These are phyloP conservation scores for Syrmaticus mikado DNA, from an alignment of 2,113 vertebrate genomes.

Conservation along the genomic window DNA sequence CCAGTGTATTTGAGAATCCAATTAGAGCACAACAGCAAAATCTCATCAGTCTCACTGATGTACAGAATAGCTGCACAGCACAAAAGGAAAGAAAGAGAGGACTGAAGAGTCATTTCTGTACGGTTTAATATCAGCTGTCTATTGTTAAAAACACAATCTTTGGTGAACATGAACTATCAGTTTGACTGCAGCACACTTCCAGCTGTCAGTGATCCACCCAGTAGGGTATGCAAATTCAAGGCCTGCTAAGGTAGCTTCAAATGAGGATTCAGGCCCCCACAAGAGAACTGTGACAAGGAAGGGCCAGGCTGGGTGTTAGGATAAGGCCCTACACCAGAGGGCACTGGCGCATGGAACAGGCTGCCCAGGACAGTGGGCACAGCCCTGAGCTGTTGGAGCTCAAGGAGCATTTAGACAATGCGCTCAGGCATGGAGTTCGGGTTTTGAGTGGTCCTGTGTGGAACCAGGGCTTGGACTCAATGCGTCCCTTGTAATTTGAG, in stretches of 20 bases:
- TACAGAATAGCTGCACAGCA: not conserved
- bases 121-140: not conserved
- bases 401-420: not conserved
- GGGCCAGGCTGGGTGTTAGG: not conserved
- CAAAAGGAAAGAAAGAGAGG: not conserved
- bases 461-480: not conserved
- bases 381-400: not conserved
- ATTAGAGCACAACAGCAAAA: not conserved
- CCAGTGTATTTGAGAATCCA: not conserved
- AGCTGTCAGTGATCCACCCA: not conserved
- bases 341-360: not conserved
- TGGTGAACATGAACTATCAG: not conserved
- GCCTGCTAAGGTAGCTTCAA: not conserved
- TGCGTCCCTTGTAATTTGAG: not conserved
- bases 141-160: not conserved
- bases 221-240: not conserved
- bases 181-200: not conserved
- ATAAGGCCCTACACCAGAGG: not conserved
- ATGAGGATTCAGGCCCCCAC: not conserved
- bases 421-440: not conserved
- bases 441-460: not conserved
- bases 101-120: not conserved
- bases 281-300: not conserved
- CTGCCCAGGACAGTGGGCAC: not conserved
- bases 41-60: not conserved